Percentiles rank a stretch among this genome's conserved stretches.
phyloP scores from a whole-genome alignment of 2,888 invertebrate species.

The Drosophila peninsularis region DNA sequence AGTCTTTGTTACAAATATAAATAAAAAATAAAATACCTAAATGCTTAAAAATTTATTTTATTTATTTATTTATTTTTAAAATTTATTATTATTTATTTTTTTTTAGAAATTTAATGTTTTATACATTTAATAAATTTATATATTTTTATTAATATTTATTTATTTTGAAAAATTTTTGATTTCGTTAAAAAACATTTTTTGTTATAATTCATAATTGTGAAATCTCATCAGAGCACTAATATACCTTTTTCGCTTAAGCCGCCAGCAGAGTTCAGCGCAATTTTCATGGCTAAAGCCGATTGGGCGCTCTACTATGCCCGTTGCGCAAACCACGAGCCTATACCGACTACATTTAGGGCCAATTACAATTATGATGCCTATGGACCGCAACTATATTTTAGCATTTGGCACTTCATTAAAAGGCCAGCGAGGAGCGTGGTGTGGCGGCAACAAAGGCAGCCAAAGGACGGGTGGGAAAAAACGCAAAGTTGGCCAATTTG shows the following conservation, averaged over 20 bases:
- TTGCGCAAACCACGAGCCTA: slow-evolving; percentile 6
- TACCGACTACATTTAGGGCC: slow-evolving; percentile 19
- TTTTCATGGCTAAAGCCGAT: slow-evolving; percentile 27
- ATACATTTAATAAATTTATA: too few species aligned
- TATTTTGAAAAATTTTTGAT: too few species aligned
- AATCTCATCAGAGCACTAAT: neutral
- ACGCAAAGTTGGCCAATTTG: slow-evolving; percentile 62
- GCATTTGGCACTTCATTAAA: slow-evolving; percentile 54
- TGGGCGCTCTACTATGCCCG: slow-evolving; percentile 34
- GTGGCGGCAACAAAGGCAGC: slow-evolving; percentile 1
- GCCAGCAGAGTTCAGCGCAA: slow-evolving; percentile 1
- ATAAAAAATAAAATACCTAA: too few species aligned
- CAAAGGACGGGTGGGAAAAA: slow-evolving; percentile 21
- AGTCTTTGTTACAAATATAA: too few species aligned
- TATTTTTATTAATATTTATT: too few species aligned
- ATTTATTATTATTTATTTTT: too few species aligned
- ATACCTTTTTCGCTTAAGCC: slow-evolving; percentile 2
- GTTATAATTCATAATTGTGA: too few species aligned
- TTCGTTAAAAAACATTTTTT: too few species aligned
- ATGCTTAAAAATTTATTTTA: too few species aligned
- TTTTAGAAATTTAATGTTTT: too few species aligned
- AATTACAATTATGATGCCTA: slow-evolving; percentile 49
- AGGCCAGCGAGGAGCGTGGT: neutral
- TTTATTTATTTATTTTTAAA: too few species aligned
- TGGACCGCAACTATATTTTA: slow-evolving; percentile 64